Evolutionary conservation across 2,113 vertebrate genomes (phyloP), one percentile per base, ranked within the genome.

Genomic region (Okapia johnstoni): DNA sequence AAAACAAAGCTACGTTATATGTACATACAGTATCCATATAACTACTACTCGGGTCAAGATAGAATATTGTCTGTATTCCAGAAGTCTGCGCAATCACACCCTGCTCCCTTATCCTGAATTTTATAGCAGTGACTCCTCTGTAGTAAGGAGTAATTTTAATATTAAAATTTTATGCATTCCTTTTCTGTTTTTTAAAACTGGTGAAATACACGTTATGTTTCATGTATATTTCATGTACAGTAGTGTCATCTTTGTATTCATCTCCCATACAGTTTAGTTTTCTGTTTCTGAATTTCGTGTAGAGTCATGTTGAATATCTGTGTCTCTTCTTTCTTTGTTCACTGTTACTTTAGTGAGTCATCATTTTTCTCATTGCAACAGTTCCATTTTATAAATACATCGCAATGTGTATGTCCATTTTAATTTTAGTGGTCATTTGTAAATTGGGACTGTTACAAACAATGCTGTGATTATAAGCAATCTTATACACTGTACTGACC

Each of bases 271-370:
- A 63, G 16, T 93, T 93, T 83, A 79, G 26, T 91, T 88, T 93
- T 88, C 14, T 84, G 1, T 70, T 94, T 90, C 30, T 70, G 36
- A 91, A 52, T 91, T 95, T 88, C 23, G 3, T 60, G 25, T 90
- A 63, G 25, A 73, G 48, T 57, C 6, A 84, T 36, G 46, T 63
- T 93, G 19, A 79, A 55, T 93, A 58, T 90, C 40, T 88, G 13
- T 88, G 6, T 95, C 19, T 97, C 81, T 85, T 80, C 85, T 63
- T 61, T 89, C 76, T 66, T 36, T 95, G 46, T 94, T 92, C 58
- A 84, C 28, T 4, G 36, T 81, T 92, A 33, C 46, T 79, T 87
- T 93, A 88, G 13, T 88, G 54, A 86, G 16, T 86, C 50, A 63
- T 90, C 33, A 77, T 88, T 95, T 87, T 95, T 86, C 87, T 87